A percentile compares a stretch with the other conserved stretches of the same genome.
Conservation (phyloP, 2,888 invertebrate species). For the Thumatha senex region DNA sequence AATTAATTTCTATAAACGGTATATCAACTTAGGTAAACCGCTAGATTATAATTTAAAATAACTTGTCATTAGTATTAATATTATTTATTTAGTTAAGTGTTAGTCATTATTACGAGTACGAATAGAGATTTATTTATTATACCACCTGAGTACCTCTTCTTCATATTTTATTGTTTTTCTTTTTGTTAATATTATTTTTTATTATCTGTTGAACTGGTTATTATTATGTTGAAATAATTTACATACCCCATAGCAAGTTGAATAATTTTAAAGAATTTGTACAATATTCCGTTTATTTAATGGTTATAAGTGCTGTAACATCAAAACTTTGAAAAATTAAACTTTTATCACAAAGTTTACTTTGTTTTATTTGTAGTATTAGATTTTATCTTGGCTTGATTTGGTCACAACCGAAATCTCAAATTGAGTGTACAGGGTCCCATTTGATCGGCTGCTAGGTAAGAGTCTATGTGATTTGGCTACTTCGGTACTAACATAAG, state of each 20-base stretch:
- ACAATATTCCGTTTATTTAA: constrained; percentile 22
- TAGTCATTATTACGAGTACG: constrained; percentile 66
- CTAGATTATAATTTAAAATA: constrained; percentile 78
- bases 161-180: constrained; percentile 60
- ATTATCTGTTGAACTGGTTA: constrained; percentile 44
- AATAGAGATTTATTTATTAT: constrained; percentile 67
- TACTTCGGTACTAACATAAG: no score
- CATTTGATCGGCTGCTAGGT: no score
- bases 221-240: constrained; percentile 33
- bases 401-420: no score
- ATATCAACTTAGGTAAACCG: constrained; percentile 76
- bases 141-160: constrained; percentile 82
- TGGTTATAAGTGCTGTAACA: constrained; percentile 29
- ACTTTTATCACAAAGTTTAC: constrained; percentile 39
- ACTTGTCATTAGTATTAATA: constrained; percentile 83
- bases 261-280: constrained; percentile 24
- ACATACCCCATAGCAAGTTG: constrained; percentile 22
- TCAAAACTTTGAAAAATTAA: constrained; percentile 45
- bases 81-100: constrained; percentile 79
- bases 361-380: constrained; percentile 34
- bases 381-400: no score
- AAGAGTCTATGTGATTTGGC: no score
- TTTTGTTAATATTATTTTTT: constrained; percentile 47
- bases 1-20: constrained; percentile 60
- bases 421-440: no score